Evolutionary conservation across 2,888 invertebrate species (phyloP).

Genomic region (Keiferia lycopersicella): DNA sequence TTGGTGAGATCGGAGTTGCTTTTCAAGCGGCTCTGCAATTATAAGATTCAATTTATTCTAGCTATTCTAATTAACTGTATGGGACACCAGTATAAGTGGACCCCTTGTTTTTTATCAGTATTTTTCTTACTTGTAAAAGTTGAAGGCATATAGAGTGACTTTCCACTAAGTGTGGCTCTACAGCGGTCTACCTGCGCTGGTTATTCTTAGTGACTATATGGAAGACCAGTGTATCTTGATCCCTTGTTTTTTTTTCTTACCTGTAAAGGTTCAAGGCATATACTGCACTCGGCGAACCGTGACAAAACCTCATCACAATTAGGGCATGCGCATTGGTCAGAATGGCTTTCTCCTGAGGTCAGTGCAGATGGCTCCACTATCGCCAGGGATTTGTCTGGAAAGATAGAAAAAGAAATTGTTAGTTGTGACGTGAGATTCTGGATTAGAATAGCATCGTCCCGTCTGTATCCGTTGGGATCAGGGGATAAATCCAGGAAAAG

Average conservation of each 20-base stretch:
- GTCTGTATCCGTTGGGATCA: too few relatives aligned
- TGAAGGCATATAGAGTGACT: slow-evolving; percentile 77
- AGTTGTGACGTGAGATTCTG: background rate
- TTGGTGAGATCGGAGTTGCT: too few relatives aligned
- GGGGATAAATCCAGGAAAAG: too few relatives aligned
- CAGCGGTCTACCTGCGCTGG: too few relatives aligned
- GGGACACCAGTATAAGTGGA: background rate
- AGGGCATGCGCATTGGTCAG: slow-evolving; percentile 69
- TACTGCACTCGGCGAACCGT: slow-evolving; percentile 74
- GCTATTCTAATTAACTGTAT: too few relatives aligned
- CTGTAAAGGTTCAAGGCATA: slow-evolving; percentile 76
- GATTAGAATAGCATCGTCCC: too few relatives aligned
- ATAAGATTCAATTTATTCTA: too few relatives aligned
- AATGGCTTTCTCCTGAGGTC: slow-evolving; percentile 60
- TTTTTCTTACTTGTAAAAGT: slow-evolving; percentile 65
- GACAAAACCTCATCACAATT: slow-evolving; percentile 74
- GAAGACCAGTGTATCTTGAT: background rate
- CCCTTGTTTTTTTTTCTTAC: slow-evolving; percentile 43
- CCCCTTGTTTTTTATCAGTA: background rate
- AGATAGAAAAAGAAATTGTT: background rate
- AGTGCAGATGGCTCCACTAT: slow-evolving; percentile 57
- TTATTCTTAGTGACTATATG: too few relatives aligned
- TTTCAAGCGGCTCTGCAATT: too few relatives aligned
- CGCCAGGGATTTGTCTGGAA: slow-evolving; percentile 70
- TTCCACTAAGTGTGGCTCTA: too few relatives aligned